phyloP scores from a whole-genome alignment of 2,113 vertebrate genomes.

The Actenoides hombroni region DNA sequence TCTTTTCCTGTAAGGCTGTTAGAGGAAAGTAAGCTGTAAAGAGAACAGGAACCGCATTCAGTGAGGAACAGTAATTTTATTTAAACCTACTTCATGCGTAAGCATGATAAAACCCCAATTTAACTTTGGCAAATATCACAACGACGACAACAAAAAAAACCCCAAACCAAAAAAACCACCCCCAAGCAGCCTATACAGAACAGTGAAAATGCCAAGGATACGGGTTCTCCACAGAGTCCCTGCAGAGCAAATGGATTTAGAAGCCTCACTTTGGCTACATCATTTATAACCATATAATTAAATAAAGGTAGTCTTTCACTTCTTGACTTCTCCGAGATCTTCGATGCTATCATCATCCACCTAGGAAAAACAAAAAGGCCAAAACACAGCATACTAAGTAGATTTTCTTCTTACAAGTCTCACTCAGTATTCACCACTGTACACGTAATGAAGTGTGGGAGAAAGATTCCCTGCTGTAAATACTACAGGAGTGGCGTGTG shows the following conservation, averaged over 20 bases:
- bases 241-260: slow-evolving; percentile 87
- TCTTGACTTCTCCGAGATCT: slow-evolving; percentile 98
- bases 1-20: background rate
- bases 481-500: accelerated
- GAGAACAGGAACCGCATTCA: background rate
- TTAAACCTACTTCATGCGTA: slow-evolving; percentile 85
- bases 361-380: slow-evolving; percentile 58
- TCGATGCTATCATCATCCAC: slow-evolving; percentile 99
- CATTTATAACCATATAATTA: slow-evolving; percentile 80
- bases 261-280: slow-evolving; percentile 86
- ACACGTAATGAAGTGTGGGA: accelerated
- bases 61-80: slow-evolving; percentile 84
- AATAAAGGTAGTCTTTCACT: slow-evolving; percentile 88
- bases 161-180: background rate
- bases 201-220: slow-evolving; percentile 80
- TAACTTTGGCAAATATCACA: slow-evolving; percentile 88
- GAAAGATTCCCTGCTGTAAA: background rate
- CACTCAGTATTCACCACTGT: background rate
- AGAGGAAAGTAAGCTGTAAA: background rate
- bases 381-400: background rate
- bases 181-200: slow-evolving; percentile 86
- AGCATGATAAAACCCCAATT: slow-evolving; percentile 82
- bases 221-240: slow-evolving; percentile 78
- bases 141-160: slow-evolving; percentile 57
- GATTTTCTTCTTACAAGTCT: background rate